Conservation (phyloP, 2,797 vertebrate species). For the Tarsius wallacei region DNA sequence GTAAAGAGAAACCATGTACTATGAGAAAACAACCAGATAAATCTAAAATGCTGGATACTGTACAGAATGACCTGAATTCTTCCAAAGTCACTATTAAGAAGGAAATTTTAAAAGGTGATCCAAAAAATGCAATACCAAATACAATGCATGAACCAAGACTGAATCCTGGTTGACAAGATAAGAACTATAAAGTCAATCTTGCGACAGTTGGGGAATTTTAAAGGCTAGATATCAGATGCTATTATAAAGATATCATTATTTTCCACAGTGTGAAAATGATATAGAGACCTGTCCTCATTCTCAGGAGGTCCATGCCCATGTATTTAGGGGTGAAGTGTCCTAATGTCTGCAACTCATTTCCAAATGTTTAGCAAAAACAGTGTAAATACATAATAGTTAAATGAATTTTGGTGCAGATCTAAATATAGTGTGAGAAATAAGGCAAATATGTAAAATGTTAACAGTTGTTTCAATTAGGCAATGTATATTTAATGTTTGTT, state of each 20-base stretch:
- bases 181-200: neutral
- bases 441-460: neutral
- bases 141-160: neutral
- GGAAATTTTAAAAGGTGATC: neutral
- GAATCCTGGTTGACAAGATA: neutral
- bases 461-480: conserved; percentile 4
- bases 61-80: neutral
- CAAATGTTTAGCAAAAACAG: conserved; percentile 32
- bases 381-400: neutral
- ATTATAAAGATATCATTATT: neutral
- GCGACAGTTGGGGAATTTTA: neutral
- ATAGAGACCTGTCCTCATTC: neutral
- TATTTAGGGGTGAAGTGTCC: neutral
- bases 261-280: neutral
- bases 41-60: neutral
- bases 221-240: neutral
- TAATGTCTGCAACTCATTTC: neutral
- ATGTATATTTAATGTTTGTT: neutral
- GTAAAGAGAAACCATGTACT: neutral
- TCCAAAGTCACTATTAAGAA: neutral
- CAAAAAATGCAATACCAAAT: neutral
- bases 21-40: neutral
- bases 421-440: neutral
- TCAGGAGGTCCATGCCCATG: neutral
- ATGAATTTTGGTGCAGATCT: neutral